Evolutionary conservation across 1,140 invertebrate genomes (phyloP).

Genomic region (Sitophilus oryzae): DNA sequence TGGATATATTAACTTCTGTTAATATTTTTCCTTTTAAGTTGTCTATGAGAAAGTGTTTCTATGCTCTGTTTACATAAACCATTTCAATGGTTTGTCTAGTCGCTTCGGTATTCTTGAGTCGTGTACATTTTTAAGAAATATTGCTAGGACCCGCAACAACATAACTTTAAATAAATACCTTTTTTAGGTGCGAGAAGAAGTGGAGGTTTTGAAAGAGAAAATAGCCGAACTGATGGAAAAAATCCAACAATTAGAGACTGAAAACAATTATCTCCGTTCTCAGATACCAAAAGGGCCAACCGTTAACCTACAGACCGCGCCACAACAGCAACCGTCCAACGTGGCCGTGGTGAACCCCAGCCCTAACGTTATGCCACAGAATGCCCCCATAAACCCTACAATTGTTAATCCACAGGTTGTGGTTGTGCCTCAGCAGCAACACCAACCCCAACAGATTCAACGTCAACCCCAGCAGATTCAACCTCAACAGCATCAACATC

Average conservation of each 20-base stretch:
- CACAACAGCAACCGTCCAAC: slow-evolving; percentile 14
- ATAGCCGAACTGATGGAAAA: slow-evolving; percentile 58
- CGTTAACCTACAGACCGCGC: slow-evolving; percentile 11
- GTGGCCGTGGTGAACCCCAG: slow-evolving; percentile 22
- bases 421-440: neutral
- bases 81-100: neutral
- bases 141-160: neutral
- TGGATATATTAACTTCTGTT: no score
- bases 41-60: no score
- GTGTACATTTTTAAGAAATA: no score
- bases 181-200: slow-evolving; percentile 52
- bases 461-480: neutral
- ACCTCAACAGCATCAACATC: neutral
- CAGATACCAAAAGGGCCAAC: slow-evolving; percentile 38
- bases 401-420: slow-evolving; percentile 3
- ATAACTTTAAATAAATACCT: neutral
- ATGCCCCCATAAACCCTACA: no score
- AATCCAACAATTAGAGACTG: slow-evolving; percentile 55
- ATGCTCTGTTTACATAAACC: no score
- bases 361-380: slow-evolving; percentile 15
- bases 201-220: slow-evolving; percentile 63
- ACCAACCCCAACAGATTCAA: neutral
- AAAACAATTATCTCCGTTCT: slow-evolving; percentile 49
- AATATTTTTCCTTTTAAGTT: no score
- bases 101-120: neutral